Evolutionary conservation across 2,797 vertebrate genomes (phyloP), one percentile per base, ranked within the genome.

Genomic region (Acanthurus leucopareius): DNA sequence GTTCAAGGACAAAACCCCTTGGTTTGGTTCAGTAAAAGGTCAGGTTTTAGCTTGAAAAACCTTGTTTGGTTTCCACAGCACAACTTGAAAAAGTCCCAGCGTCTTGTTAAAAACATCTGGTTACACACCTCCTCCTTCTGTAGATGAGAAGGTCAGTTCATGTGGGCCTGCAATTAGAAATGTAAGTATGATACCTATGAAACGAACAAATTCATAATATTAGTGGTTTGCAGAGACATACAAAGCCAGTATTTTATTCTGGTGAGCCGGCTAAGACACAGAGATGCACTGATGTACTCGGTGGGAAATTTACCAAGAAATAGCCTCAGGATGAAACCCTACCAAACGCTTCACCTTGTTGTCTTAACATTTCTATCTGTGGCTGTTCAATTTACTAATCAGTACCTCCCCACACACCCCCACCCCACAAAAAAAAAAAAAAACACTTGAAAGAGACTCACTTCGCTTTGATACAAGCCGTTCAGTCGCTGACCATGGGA

Each of bases 401-500:
- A 91, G 25, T 48, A 76, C 61, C 52, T 5, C 38, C 38, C 10
- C 38, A 2, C 25, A 25, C 25, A 2, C 25, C 25, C 25, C 25
- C 25, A 25, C 25, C n/a, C n/a, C n/a, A n/a, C n/a, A n/a, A 35
- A 63, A 65, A 75, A 70, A 79, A 56, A 28, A 72, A 48, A 79
- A 45, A 67, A 42, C 71, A 88, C 75, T 93, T 93, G 83, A 94
- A 93, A 93, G 86, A 82, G 77, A 64, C 69, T 68, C 0, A 16
- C 60, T 80, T 60, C 61, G 84, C 92, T 93, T 93, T 93, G 91
- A 93, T 93, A 85, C 76, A 17, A 68, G 60, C 45, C 25, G 38
- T 84, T 86, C 82, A 89, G 85, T 90, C 79, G 85, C 89, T 94
- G 93, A 93, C 93, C 90, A 86, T 73, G 91, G 93, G 86, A 92